Conservation (phyloP, 2,888 invertebrate genomes). For the Andrena chrysosceles region DNA sequence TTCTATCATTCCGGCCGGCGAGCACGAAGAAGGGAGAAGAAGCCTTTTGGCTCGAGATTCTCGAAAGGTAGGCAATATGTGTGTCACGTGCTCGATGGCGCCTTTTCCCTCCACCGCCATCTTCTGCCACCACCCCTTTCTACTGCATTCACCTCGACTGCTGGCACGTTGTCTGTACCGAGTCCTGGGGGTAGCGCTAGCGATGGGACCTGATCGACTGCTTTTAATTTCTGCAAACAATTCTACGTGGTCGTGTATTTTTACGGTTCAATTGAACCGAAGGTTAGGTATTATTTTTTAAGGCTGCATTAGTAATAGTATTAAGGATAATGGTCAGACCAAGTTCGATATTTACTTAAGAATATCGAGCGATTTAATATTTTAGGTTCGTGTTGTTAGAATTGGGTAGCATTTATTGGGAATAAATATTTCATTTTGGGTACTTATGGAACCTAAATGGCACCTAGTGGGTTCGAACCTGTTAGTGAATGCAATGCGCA, state of each 20-base stretch:
- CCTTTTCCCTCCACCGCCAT: slow-evolving; percentile 39
- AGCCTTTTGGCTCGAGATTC: slow-evolving; percentile 70
- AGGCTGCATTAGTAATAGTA: not conserved
- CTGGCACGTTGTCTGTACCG: slow-evolving; percentile 45
- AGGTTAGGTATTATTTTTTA: not conserved
- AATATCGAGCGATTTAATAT: too few relatives aligned
- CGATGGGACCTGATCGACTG: slow-evolving; percentile 27
- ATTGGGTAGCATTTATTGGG: too few relatives aligned
- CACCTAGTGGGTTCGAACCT: too few relatives aligned
- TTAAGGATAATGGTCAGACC: not conserved
- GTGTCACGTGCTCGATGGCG: slow-evolving; percentile 75
- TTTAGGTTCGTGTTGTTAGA: too few relatives aligned
- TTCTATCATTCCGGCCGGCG: slow-evolving; percentile 55
- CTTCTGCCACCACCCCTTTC: slow-evolving; percentile 24
- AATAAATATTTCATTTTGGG: too few relatives aligned
- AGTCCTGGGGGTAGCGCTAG: slow-evolving; percentile 24
- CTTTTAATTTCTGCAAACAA: not conserved
- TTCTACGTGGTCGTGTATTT: too few relatives aligned
- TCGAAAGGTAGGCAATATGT: slow-evolving; percentile 76
- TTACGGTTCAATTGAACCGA: too few relatives aligned
- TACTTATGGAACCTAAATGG: too few relatives aligned
- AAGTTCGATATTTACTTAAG: too few relatives aligned
- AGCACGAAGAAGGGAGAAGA: slow-evolving; percentile 38
- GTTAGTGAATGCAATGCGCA: too few relatives aligned
- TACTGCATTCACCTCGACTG: slow-evolving; percentile 22